Base-by-base conservation (phyloP, 2,797 vertebrate species). In the Neostethus bicornis region DNA sequence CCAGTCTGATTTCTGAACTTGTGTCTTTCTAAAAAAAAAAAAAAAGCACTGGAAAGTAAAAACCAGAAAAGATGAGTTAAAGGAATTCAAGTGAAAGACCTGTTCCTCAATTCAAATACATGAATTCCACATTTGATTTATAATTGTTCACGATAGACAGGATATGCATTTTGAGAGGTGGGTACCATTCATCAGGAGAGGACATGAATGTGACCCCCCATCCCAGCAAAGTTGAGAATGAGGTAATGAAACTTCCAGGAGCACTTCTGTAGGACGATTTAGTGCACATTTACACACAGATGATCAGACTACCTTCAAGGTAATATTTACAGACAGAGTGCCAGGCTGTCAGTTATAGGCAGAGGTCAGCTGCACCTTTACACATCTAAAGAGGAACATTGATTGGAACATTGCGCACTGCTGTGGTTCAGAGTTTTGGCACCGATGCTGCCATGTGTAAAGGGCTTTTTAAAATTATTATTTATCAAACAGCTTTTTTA, bases 401-500 rank as follows among this genome's bases (percentile, higher is more conserved):
- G 83, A 76, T 81, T 84, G 78, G 75, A 71, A 60, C 63, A 73
- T 53, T 75, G 76, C 70, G 70, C 75, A 66, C 64, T 67, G 63
- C 35, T 58, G 61, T 45, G 46, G 51, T 77, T 78, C 75, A 87
- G 80, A 85, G 70, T 70, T 85, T 82, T 87, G 86, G 84, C 83
- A 90, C 80, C 78, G 80, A 64, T 70, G 74, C 58, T 84, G 85
- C 83, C 84, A 51, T 79, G 78, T 81, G 42, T 80, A 85, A 86
- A 86, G 52, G 49, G 77, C n/a, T n/a, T n/a, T n/a, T n/a, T n/a
- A n/a, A n/a, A n/a, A n/a, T n/a, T n/a, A n/a, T n/a, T n/a, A n/a
- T 59, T 85, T 82, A 85, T 86, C 77, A 84, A 88, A 90, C 73
- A 83, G 76, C n/a, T n/a, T n/a, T n/a, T n/a, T n/a, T n/a, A 57